Base-by-base conservation (phyloP, 2,888 invertebrate species). In the Plagiodera versicolora region DNA sequence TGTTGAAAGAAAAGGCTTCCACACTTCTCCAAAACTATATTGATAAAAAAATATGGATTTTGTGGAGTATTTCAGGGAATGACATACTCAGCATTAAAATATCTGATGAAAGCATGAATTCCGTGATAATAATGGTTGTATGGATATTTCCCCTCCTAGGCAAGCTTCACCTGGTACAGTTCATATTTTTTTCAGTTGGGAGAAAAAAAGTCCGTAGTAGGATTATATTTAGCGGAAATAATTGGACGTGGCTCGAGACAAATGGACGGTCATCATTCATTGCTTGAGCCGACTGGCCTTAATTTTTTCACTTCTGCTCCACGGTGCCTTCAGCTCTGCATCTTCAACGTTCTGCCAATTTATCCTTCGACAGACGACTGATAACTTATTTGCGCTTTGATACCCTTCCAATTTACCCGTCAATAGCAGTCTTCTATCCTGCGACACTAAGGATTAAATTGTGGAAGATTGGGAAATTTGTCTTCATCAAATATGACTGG, bases 331-430 rank as follows among this genome's bases (percentile, higher is more conserved):
- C 39, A 39, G 18, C 46, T 46, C n/a, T 46, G 18, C 18, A 19
- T 20, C 18, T 16, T 46, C 10, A 16, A 8, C 18, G 18, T 4
- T 18, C 20, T 18, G 18, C 19, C 46, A 46, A 18, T 19, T n/a
- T 46, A 46, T 46, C 39, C 3, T 75, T 74, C 74, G 77, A 76
- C 74, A 75, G 73, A 68, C 72, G 72, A 75, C 73, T 76, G 75
- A 76, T 76, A 74, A 75, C 74, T 76, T 74, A 73, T 74, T 74
- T 72, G 73, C 72, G 61, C 70, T 63, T 61, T 61, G 66, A 69
- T 69, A 69, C 64, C 67, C 64, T 58, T 61, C 69, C 70, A 72
- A 74, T 74, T 73, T 71, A 70, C 69, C 70, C 71, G 71, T 71
- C 74, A 70, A 65, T 70, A 63, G 65, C 69, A 66, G 65, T 65